A percentile compares a stretch with the other conserved stretches of the same genome.
Conservation (phyloP, 2,797 vertebrate species). For the Microchirus variegatus region DNA sequence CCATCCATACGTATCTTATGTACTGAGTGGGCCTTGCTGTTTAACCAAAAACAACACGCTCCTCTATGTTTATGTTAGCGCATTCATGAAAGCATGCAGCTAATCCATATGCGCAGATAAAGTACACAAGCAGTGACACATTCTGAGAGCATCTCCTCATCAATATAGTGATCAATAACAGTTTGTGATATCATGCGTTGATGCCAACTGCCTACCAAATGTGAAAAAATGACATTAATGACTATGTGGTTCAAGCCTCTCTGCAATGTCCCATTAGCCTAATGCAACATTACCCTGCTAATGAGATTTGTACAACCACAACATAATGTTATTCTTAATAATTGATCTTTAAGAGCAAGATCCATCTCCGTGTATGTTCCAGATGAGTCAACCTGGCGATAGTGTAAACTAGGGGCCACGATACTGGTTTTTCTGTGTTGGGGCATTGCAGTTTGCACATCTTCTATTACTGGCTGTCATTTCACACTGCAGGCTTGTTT, state of each 20-base stretch:
- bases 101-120: neutral
- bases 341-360: conserved; percentile 45
- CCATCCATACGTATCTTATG: conserved; percentile 50
- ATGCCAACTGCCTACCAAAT: neutral
- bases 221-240: too few species aligned
- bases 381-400: conserved; percentile 26
- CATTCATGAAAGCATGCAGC: conserved; percentile 1
- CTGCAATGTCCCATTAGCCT: conserved; percentile 49
- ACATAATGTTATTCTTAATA: conserved; percentile 47
- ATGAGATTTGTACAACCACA: conserved; percentile 35
- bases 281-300: conserved; percentile 52
- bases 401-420: conserved; percentile 32
- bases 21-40: conserved; percentile 12
- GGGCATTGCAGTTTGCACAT: neutral
- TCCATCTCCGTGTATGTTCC: conserved; percentile 30
- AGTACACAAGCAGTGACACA: neutral
- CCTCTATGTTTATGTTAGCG: conserved; percentile 4
- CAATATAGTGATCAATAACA: neutral
- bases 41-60: too few species aligned
- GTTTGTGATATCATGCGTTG: neutral
- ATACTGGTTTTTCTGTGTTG: neutral
- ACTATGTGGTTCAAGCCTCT: conserved; percentile 16
- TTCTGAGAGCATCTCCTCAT: neutral
- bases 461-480: neutral
- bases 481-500: conserved; percentile 1